Base-by-base conservation (phyloP, 2,888 invertebrate genomes). In the Carterocephalus palaemon region DNA sequence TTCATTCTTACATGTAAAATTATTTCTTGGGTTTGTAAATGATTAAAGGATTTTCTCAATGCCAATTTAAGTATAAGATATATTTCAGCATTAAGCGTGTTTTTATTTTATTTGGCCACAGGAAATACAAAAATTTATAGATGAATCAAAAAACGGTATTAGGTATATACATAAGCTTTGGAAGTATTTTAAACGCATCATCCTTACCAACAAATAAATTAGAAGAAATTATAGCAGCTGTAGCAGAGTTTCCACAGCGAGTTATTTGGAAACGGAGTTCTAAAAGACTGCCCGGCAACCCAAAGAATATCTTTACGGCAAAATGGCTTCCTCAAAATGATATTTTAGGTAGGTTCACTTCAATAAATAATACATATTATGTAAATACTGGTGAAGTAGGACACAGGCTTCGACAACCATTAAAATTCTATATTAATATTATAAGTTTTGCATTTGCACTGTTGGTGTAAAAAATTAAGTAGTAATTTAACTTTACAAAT, bases 241-340 rank as follows among this genome's bases (percentile, higher is more conserved):
- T 94, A 43, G 70, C 84, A 0, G 77, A 88, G 47, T 70, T 93
- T 15, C 89, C 91, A 1, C 89, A 92, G 55, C 88, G 90, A 50
- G 88, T 94, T 1, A 70, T 94, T 17, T 94, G 93, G 93, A 93
- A 93, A 75, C 91, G 90, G 89, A 92, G 92, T 59, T 75, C 79
- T 17, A 89, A 89, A 3, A 70, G 80, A 2, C 62, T 88, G 57
- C 78, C 79, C 0, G 80, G 73, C 24, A 77, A 89, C 49, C 86
- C 89, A 0, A 66, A 77, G 13, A 91, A 91, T 58, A 78, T 92
- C 2, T 79, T 86, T 67, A 60, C 88, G 5, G 75, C 75, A 45
- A 87, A 87, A 45, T 92, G 91, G 91, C 64, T 92, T 57, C 91
- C 91, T 0, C 92, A 92, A 57, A 86, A 85, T 53, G 91, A 91